Base-by-base conservation (phyloP, 1,140 invertebrate genomes). In the Batillaria attramentaria region DNA sequence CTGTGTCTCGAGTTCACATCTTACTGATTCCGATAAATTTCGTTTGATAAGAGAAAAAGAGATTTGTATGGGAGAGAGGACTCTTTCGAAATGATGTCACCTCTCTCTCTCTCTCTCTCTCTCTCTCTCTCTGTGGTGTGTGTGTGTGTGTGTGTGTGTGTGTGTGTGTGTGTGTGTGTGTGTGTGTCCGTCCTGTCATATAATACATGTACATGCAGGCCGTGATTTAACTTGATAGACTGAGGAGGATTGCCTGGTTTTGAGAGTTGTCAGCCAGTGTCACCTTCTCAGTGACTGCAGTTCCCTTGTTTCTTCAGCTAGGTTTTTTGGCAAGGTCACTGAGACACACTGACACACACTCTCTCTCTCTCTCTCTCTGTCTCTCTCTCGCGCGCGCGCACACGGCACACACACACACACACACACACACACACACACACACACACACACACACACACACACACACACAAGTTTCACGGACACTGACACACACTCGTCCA, bases 381-480 rank as follows among this genome's bases (percentile, higher is more conserved):
- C n/a, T n/a, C n/a, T n/a, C n/a, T n/a, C n/a, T n/a, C n/a, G n/a
- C n/a, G n/a, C n/a, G n/a, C n/a, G n/a, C n/a, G n/a, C n/a, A n/a
- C n/a, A n/a, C n/a, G n/a, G n/a, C n/a, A 37, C n/a, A 69, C 13
- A 41, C 39, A 0, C 57, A 60, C 57, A 69, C 39, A 41, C 33
- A 69, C 13, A 33, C 28, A 69, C 33, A 60, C 39, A 13, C 28
- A 37, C 33, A 35, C 33, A 35, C 66, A 1, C 39, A 41, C 6
- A 35, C 39, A 41, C 66, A 18, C 66, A 69, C 39, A 35, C 42
- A 6, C 33, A 18, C 33, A 41, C 39, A 35, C 66, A 37, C 39
- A 69, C 66, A 69, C 66, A 37, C 39, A 69, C 6, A 35, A 54
- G 50, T 54, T 54, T 20, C 66, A 69, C 33, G 39, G 20, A 69